Conservation (phyloP, 2,113 vertebrate genomes). For the Gavia stellata region DNA sequence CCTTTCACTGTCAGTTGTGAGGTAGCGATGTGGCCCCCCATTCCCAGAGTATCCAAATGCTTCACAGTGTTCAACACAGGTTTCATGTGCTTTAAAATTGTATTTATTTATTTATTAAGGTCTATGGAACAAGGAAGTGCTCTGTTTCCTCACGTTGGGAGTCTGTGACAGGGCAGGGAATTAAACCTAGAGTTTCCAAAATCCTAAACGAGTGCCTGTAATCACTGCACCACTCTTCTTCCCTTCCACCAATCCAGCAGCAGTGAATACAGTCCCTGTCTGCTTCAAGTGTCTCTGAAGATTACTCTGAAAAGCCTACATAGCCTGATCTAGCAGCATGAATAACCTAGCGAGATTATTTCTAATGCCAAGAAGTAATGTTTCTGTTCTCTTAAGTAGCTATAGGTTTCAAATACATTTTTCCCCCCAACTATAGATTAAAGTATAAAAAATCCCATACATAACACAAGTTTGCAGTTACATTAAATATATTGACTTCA, state of each 20-base stretch:
- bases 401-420: not conserved
- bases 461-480: not conserved
- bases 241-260: not conserved
- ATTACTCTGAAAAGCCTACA: not conserved
- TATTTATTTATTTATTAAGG: not conserved
- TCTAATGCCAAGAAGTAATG: not conserved
- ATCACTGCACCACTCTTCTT: not conserved
- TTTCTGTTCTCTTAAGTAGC: not conserved
- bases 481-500: not conserved
- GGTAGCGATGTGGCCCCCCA: not conserved
- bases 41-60: not conserved
- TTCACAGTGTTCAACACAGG: not conserved
- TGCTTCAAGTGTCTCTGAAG: not conserved
- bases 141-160: not conserved
- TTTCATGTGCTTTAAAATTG: accelerated
- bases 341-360: not conserved
- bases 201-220: not conserved
- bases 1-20: not conserved
- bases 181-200: not conserved
- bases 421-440: not conserved
- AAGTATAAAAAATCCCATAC: not conserved
- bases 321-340: not conserved
- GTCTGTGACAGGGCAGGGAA: not conserved
- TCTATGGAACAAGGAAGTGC: not conserved
- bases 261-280: not conserved